A percentile compares a stretch with the other conserved stretches of the same genome.
Evolutionary conservation across 2,113 vertebrate species (phyloP).

Genomic region (Malurus alboscapulatus): DNA sequence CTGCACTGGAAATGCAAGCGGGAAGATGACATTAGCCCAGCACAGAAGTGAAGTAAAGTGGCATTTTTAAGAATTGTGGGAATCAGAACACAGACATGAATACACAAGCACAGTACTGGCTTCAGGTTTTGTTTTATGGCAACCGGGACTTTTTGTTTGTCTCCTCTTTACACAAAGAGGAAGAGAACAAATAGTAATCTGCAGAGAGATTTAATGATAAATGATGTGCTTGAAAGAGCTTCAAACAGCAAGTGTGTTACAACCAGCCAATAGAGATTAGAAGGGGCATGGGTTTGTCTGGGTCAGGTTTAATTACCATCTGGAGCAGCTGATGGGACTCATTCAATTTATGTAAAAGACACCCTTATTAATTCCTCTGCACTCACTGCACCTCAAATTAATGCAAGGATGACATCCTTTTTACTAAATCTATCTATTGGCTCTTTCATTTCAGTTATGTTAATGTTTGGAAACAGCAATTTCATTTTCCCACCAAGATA

Average conservation of each 20-base stretch:
- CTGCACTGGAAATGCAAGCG: neutral
- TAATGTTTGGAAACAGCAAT: neutral
- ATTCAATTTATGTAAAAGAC: neutral
- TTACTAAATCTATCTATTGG: neutral
- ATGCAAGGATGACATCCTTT: neutral
- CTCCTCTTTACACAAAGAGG: neutral
- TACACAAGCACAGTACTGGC: neutral
- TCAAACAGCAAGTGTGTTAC: neutral
- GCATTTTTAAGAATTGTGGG: neutral
- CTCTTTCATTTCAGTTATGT: neutral
- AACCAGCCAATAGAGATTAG: neutral
- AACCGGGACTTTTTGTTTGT: neutral
- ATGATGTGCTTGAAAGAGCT: neutral
- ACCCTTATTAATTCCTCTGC: neutral
- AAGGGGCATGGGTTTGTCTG: neutral
- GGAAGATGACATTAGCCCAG: neutral
- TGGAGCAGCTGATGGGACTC: neutral
- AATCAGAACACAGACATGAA: neutral
- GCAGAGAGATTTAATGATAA: neutral
- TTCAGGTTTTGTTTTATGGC: neutral
- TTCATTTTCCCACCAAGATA: neutral
- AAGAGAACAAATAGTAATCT: neutral
- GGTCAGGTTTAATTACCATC: neutral
- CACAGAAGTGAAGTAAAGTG: neutral
- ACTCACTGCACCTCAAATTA: neutral